phyloP scores from a whole-genome alignment of 2,888 invertebrate species.

The Dioctria linearis region DNA sequence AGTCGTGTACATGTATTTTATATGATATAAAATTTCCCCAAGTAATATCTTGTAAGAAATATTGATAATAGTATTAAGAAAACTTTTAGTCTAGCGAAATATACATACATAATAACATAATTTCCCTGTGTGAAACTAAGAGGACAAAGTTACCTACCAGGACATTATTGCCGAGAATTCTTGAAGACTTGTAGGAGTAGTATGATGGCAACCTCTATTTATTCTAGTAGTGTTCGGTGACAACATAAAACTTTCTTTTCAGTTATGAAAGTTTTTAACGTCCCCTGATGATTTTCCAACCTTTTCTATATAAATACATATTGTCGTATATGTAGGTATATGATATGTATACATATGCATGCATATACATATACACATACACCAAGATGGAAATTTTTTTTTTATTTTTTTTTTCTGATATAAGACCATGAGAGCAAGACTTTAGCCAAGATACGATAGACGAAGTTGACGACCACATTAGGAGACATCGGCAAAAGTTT shows the following conservation, averaged over 20 bases:
- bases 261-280: conserved; percentile 46
- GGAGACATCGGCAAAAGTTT: conserved; percentile 47
- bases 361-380: too few species aligned
- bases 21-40: too few species aligned
- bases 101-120: conserved; percentile 40
- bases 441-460: conserved; percentile 34
- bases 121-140: conserved; percentile 10
- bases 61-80: conserved; percentile 45
- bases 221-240: conserved; percentile 34
- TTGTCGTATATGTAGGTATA: neutral
- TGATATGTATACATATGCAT: neutral
- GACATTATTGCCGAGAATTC: conserved; percentile 21
- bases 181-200: neutral
- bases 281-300: conserved; percentile 33
- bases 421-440: neutral
- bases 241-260: conserved; percentile 50
- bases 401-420: too few species aligned
- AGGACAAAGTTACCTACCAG: conserved; percentile 22
- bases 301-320: conserved; percentile 4
- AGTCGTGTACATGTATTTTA: too few species aligned
- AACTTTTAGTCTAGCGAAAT: conserved; percentile 12
- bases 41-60: conserved; percentile 1
- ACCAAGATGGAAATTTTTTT: conserved; percentile 6
- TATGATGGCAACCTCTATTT: neutral
- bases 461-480: conserved; percentile 44